phyloP scores from a whole-genome alignment of 2,888 invertebrate genomes.

The Orgyia antiqua region DNA sequence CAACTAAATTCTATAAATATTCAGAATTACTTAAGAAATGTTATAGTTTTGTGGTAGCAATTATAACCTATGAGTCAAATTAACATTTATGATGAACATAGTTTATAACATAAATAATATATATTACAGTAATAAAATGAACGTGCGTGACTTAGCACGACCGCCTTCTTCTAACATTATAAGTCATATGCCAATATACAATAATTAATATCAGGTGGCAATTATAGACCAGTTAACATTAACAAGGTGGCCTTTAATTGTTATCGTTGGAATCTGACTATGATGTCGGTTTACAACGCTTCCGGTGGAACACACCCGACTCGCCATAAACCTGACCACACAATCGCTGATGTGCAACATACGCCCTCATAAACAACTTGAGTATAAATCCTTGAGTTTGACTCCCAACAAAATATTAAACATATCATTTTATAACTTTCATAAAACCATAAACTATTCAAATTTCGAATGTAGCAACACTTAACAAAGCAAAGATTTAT shows the following conservation, averaged over 20 bases:
- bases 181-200: conserved; percentile 34
- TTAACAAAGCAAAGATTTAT: conserved; percentile 32
- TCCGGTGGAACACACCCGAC: conserved; percentile 61
- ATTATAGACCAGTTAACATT: conserved; percentile 69
- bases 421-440: conserved; percentile 41
- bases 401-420: conserved; percentile 43
- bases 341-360: conserved; percentile 44
- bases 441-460: conserved; percentile 42
- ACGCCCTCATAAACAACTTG: conserved; percentile 54
- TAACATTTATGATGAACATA: neutral
- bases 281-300: conserved; percentile 61
- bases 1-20: no score
- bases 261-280: conserved; percentile 65
- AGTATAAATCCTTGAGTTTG: conserved; percentile 46
- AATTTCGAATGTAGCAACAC: conserved; percentile 27
- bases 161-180: neutral
- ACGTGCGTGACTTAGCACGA: neutral
- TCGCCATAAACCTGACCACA: conserved; percentile 54
- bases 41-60: no score
- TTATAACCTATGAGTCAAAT: no score
- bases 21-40: no score
- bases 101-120: neutral
- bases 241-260: conserved; percentile 70
- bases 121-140: neutral
- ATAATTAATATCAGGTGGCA: conserved; percentile 56